Evolutionary conservation across 2,113 vertebrate species (phyloP).

Genomic region (Ochotona curzoniae): DNA sequence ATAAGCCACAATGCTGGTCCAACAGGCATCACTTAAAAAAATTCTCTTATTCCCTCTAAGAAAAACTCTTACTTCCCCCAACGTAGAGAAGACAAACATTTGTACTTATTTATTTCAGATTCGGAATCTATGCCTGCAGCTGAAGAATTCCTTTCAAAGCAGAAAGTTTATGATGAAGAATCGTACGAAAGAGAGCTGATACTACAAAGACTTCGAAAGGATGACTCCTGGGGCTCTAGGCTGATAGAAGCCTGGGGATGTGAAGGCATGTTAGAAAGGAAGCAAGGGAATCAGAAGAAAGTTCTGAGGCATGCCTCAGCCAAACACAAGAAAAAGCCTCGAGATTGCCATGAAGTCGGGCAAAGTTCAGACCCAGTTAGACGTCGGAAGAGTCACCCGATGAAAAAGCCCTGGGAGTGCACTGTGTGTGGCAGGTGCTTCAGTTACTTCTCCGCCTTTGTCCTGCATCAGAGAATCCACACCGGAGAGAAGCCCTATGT

Average conservation of each 20-base stretch:
- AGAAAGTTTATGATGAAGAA: slow-evolving; percentile 28
- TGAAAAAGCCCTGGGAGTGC: slow-evolving; percentile 53
- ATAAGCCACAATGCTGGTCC: no score
- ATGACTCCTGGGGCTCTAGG: slow-evolving; percentile 2
- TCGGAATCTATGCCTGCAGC: slow-evolving; percentile 46
- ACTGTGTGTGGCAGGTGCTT: slow-evolving; percentile 61
- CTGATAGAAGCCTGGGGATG: slow-evolving; percentile 22
- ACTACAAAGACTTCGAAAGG: slow-evolving; percentile 19
- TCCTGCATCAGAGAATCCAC: slow-evolving; percentile 59
- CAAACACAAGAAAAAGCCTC: slow-evolving; percentile 5
- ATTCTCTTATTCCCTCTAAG: not conserved
- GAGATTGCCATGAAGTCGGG: not conserved
- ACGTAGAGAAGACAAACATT: not conserved
- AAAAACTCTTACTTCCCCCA: not conserved
- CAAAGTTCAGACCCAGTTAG: not conserved
- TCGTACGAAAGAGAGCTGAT: slow-evolving; percentile 43
- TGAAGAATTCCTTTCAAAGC: slow-evolving; percentile 43
- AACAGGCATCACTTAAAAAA: not conserved
- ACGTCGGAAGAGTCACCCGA: not conserved
- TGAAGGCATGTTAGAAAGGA: not conserved
- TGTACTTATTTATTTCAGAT: slow-evolving; percentile 63
- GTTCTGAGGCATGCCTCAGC: slow-evolving; percentile 10
- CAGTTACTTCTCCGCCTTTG: slow-evolving; percentile 49
- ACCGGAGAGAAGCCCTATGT: slow-evolving; percentile 59
- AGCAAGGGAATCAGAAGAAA: not conserved